Base-by-base conservation (phyloP, 2,113 vertebrate species). In the Mobula birostris region DNA sequence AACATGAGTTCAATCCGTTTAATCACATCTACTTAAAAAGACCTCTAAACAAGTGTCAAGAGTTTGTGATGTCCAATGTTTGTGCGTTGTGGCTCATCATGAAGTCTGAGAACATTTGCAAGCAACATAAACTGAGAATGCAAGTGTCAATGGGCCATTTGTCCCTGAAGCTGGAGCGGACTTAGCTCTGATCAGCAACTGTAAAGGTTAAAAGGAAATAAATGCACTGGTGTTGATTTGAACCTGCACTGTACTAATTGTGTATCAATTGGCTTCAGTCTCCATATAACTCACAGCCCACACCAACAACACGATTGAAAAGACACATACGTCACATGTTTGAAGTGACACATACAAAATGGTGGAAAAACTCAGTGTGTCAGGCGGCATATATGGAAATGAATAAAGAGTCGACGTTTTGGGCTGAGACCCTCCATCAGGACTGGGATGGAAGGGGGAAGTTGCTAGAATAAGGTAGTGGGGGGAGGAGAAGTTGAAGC, bases 41-140 rank as follows among this genome's bases (percentile, higher is more conserved):
- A 61, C 61, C 9, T 32, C n/a, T 27, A 93, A 74, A 74, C 68
- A 92, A 27, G 68, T 12, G 21, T 3, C 2, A 72, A 36, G 14
- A 92, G n/a, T 92, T 92, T 72, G 36, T 40, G 27, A 19, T 40
- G 17, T 12, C 66, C 66, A 92, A 92, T 72, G 72, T 92, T 92
- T 92, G 68, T 14, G 36, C 17, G 14, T 12, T 40, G 66, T 48
- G 9, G 66, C 68, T 72, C 66, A 72, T 92, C 68, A 48, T 72
- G 17, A 92, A 72, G 17, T 72, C 90, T 27, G 61, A 91, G 88
- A 70, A n/a, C 88, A 85, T 85, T 58, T 85, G 85, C n/a, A 90
- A 90, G 66, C 56, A 87, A 32, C 61, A 32, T 7, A 17, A 2
- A n/a, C 61, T 90, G 85, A 90, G 15, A 66, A 66, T 19, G 21